Base-by-base conservation (phyloP, 1,140 invertebrate genomes). In the Dysdera silvatica region DNA sequence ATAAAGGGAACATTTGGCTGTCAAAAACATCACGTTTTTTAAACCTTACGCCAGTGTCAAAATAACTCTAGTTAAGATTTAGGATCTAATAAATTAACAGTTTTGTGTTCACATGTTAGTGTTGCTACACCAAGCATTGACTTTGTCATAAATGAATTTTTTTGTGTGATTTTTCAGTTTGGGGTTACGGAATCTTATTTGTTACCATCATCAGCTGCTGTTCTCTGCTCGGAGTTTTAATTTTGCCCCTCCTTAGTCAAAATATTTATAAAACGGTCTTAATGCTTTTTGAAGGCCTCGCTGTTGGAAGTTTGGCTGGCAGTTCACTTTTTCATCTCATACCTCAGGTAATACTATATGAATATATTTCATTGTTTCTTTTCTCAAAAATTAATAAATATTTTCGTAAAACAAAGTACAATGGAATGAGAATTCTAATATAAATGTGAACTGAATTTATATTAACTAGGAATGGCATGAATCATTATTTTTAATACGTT, bases 261-360 rank as follows among this genome's bases (percentile, higher is more conserved):
- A 71, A 71, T 4, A 74, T 77, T 23, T 86, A 83, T 71, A 77
- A 80, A 58, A 69, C 76, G 41, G 67, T 84, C 1, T 76, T 86
- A 64, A 80, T 80, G 29, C 75, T 81, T 32, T 79, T 85, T 67
- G 79, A 86, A 51, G 83, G 83, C 16, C 71, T 86, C 14, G 85
- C 84, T n/a, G 82, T 84, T 23, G 84, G 84, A 0, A 83, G 82
- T 45, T 73, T 86, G 23, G 78, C 79, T 23, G 82, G 82, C 6
- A 84, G 81, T 55, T 80, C 82, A 2, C 71, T 84, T 18, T 82
- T 87, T 61, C 82, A 85, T 67, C 76, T 86, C 7, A 79, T 86
- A 23, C 84, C 84, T 7, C 80, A 84, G 74, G 83, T 77, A 68
- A 49, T n/a, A 32, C n/a, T n/a, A n/a, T n/a, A n/a, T n/a, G n/a